Evolutionary conservation across 2,797 vertebrate species (phyloP).

Genomic region (Serranus cabrilla): DNA sequence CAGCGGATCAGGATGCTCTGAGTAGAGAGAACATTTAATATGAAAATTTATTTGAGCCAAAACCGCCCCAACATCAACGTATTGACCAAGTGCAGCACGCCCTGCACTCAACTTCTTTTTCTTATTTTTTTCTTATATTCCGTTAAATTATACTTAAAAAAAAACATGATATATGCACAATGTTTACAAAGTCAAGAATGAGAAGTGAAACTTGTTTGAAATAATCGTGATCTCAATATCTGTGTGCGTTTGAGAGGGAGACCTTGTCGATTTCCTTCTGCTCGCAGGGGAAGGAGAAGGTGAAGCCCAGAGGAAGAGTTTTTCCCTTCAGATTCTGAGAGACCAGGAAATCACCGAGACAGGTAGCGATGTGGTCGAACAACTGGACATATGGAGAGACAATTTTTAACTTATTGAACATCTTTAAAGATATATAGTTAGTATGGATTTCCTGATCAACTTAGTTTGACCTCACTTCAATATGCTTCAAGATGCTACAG

Average conservation of each 20-base stretch:
- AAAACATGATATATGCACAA: no score
- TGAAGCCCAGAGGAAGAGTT: constrained; percentile 85
- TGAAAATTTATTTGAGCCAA: not conserved
- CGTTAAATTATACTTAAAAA: no score
- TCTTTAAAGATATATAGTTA: not conserved
- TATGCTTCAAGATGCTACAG: no score
- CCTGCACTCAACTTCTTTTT: no score
- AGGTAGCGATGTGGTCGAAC: constrained; percentile 89
- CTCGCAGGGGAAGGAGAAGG: constrained; percentile 90
- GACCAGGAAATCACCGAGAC: constrained; percentile 83
- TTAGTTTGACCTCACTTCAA: no score
- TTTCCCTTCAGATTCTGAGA: constrained; percentile 68
- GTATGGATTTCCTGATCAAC: no score
- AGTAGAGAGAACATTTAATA: not conserved
- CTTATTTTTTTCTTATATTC: no score
- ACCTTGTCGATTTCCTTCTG: constrained; percentile 89
- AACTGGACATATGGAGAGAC: constrained; percentile 77
- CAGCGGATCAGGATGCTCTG: constrained; percentile 90
- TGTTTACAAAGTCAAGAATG: no score
- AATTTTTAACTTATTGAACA: not conserved
- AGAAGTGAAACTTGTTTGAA: no score
- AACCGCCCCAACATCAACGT: no score
- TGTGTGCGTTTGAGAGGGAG: constrained; percentile 60
- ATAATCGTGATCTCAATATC: no score
- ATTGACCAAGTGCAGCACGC: no score